A percentile compares a stretch with the other conserved stretches of the same genome.
Evolutionary conservation across 2,797 vertebrate genomes (phyloP).

Genomic region (Furcifer pardalis): DNA sequence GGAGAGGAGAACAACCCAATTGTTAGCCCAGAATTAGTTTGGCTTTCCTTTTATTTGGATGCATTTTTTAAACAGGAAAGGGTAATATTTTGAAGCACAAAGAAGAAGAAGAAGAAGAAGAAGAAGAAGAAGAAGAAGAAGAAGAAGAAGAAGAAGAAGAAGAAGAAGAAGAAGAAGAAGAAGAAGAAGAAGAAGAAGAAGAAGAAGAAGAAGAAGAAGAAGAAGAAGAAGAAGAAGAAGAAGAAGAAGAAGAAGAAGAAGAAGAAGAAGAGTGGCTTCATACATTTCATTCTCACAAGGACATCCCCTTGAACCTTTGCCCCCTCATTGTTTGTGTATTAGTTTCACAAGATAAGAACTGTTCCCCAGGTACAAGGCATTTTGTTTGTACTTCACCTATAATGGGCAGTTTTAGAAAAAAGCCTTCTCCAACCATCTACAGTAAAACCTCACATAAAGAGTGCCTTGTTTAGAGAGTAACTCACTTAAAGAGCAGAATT

Average conservation of each 20-base stretch:
- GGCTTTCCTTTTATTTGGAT: constrained; percentile 3
- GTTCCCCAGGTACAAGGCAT: constrained; percentile 52
- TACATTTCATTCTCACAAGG: constrained; percentile 36
- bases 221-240: too few relatives aligned
- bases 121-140: constrained; percentile 10
- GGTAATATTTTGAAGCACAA: constrained; percentile 20
- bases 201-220: too few relatives aligned
- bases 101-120: background rate
- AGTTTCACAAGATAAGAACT: constrained; percentile 60
- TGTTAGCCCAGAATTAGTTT: background rate
- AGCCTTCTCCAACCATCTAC: constrained; percentile 73
- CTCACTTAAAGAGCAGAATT: too few relatives aligned
- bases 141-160: constrained; percentile 26
- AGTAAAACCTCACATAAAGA: too few relatives aligned
- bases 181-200: too few relatives aligned
- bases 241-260: too few relatives aligned
- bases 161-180: constrained; percentile 9
- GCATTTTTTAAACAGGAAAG: constrained; percentile 24
- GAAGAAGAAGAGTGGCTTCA: constrained; percentile 26
- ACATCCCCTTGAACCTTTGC: constrained; percentile 29
- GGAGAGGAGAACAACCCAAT: too few relatives aligned
- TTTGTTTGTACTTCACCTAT: constrained; percentile 65
- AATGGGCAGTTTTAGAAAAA: constrained; percentile 71
- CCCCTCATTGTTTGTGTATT: constrained; percentile 45
- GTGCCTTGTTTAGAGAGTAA: too few relatives aligned